phyloP scores from a whole-genome alignment of 2,113 vertebrate species.

The Trogon melanurus region DNA sequence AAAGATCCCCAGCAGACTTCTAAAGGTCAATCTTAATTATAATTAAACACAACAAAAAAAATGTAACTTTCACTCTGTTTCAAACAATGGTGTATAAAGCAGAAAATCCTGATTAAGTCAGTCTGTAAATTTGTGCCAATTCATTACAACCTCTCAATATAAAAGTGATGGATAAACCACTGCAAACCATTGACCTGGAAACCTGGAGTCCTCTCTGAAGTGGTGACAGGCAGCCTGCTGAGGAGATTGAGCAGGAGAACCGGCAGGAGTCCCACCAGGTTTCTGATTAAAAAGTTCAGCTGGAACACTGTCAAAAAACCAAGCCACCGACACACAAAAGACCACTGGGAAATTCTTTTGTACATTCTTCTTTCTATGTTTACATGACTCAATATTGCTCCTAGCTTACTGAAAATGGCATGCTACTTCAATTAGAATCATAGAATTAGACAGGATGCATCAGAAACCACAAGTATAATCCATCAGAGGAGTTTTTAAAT shows the following conservation, averaged over 20 bases:
- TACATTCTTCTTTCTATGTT: neutral
- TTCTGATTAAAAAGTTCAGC: constrained; percentile 20
- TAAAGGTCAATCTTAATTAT: neutral
- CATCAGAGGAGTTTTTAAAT: neutral
- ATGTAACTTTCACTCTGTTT: neutral
- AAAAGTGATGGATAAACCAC: neutral
- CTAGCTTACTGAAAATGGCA: neutral
- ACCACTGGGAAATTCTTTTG: neutral
- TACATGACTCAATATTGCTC: neutral
- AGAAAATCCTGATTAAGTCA: neutral
- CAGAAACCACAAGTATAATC: neutral
- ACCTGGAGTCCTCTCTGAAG: neutral
- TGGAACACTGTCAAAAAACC: neutral
- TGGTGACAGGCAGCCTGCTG: neutral
- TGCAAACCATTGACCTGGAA: constrained; percentile 21
- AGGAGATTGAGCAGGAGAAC: neutral
- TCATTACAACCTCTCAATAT: neutral
- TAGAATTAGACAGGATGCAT: neutral
- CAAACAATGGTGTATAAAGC: neutral
- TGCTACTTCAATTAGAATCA: neutral
- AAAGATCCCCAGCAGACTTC: neutral
- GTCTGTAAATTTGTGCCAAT: neutral
- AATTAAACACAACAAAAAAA: neutral
- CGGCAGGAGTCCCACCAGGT: neutral
- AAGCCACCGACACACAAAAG: neutral